Base-by-base conservation (phyloP, 2,888 invertebrate species). In the Trachelus iudaicus region DNA sequence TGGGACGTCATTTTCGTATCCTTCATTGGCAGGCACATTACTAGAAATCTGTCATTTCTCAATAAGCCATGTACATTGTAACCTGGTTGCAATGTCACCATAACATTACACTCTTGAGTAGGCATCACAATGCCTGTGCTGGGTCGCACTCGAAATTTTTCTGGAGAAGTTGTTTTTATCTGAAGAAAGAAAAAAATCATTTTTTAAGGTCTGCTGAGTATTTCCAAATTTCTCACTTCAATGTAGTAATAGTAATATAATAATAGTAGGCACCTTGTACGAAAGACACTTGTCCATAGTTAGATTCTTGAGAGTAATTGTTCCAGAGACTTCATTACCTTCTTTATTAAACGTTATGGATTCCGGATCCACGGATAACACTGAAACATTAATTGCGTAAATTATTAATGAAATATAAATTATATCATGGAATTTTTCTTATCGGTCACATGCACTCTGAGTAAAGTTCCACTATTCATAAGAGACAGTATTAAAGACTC, bases 121-220 rank as follows among this genome's bases (percentile, higher is more conserved):
- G 95, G 94, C 1, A 93, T 92, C 76, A 98, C 90, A 11, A 95
- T 92, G 0, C 98, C 98, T 11, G 95, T 95, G 86, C 97, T 97
- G 0, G 98, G 98, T 76, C 97, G 94, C 1, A 99, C 99, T 40
- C 97, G 93, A 92, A 98, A 99, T 91, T 98, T 98, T 87, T 98
- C 98, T 0, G 98, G 99, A 0, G 98, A 96, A 4, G 98, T 99
- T 23, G 98, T 99, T 92, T 99, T 97, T 81, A 99, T 96, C 96
- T 98, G 92, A 75, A 93, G 94, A 1, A 92, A 92, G 79, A 79
- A 30, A 71, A 75, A 80, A 30, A 13, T 13, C 0, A 34, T 74
- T 74, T 35, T 74, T 37, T 11, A 34, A 74, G 11, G 23, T n/a
- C 71, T 30, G 30, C 2, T 15, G 3, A 11, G 13, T 33, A 30